Percentiles rank a stretch among this genome's conserved stretches.
Evolutionary conservation across 2,888 invertebrate species (phyloP).

Genomic region (Chalcosyrphus nemorum): DNA sequence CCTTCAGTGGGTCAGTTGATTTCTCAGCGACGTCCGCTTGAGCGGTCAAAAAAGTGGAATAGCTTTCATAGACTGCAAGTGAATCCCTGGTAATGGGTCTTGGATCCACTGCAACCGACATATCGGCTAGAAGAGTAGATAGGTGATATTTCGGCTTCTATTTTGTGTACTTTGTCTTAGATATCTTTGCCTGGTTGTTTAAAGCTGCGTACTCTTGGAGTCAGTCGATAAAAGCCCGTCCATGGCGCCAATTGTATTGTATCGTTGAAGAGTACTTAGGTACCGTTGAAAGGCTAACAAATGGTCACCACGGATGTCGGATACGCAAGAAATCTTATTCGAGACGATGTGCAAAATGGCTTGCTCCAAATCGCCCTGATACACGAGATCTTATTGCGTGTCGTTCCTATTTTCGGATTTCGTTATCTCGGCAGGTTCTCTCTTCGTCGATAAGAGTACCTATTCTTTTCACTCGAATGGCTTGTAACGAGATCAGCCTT

Average conservation of each 20-base stretch:
- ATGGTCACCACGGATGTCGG: conserved; percentile 87
- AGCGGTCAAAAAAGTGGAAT: conserved; percentile 95
- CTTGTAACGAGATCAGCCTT: conserved; percentile 46
- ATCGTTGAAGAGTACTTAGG: conserved; percentile 87
- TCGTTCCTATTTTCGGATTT: conserved; percentile 77
- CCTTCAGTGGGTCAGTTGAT: conserved; percentile 85
- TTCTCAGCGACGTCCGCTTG: conserved; percentile 84
- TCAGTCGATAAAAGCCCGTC: conserved; percentile 86
- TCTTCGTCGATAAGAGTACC: conserved; percentile 14
- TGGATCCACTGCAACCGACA: conserved; percentile 92
- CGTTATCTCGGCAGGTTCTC: conserved; percentile 30
- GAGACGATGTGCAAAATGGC: conserved; percentile 91
- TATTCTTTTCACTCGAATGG: background rate
- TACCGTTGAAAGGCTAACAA: conserved; percentile 89
- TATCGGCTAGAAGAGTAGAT: conserved; percentile 84
- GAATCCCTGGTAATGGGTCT: conserved; percentile 89
- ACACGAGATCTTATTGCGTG: conserved; percentile 84
- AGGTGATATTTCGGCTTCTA: conserved; percentile 84
- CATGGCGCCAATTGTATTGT: conserved; percentile 90
- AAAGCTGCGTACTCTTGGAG: conserved; percentile 84
- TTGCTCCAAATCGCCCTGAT: conserved; percentile 94
- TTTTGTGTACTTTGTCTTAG: conserved; percentile 82
- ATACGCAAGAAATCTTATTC: conserved; percentile 90
- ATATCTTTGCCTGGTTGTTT: conserved; percentile 83
- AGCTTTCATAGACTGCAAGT: conserved; percentile 97